Percentiles rank a stretch among this genome's conserved stretches.
phyloP scores from a whole-genome alignment of 2,888 invertebrate species.

The Tipula lateralis region DNA sequence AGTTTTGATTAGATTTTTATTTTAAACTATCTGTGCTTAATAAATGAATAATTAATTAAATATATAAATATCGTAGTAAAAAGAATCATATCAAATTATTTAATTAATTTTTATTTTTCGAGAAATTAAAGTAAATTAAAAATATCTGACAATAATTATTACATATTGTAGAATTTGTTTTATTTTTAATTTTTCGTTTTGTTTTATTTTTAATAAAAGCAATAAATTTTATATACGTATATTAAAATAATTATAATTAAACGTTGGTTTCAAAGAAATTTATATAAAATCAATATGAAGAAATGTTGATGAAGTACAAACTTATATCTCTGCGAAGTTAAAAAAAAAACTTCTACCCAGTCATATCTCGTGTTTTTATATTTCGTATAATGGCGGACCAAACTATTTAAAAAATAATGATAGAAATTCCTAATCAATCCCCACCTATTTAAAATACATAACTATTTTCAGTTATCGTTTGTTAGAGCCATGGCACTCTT shows the following conservation, averaged over 20 bases:
- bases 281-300: background rate
- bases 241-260: slow-evolving; percentile 7
- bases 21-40: background rate
- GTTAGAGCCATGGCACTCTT: slow-evolving; percentile 27
- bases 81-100: slow-evolving; percentile 12
- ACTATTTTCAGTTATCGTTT: background rate
- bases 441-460: background rate
- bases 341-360: background rate
- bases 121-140: background rate
- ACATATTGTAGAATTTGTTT: background rate
- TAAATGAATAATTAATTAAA: background rate
- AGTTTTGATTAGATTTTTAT: background rate
- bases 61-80: slow-evolving; percentile 13
- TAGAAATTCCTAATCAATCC: background rate
- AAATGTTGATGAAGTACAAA: slow-evolving; percentile 26
- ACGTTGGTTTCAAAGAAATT: background rate
- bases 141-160: slow-evolving; percentile 1
- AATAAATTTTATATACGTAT: background rate
- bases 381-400: background rate
- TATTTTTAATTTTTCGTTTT: background rate
- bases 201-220: background rate
- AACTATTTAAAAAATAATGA: background rate
- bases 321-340: slow-evolving; percentile 26
- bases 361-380: background rate
- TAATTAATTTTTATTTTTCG: background rate